phyloP scores from a whole-genome alignment of 1,140 invertebrate species.

The Sarcophaga peregrina region DNA sequence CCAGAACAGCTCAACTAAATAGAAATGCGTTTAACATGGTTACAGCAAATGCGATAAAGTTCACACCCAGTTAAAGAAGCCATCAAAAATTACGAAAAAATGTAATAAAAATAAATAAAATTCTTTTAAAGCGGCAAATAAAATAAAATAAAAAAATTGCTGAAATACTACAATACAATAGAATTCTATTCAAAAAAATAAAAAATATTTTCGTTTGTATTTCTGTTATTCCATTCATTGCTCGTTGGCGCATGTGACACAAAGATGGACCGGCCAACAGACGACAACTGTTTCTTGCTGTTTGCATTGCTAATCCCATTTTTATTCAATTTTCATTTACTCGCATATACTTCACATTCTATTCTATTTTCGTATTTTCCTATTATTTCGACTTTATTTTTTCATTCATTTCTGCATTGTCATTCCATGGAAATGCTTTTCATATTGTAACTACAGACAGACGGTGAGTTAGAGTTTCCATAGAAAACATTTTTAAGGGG shows the following conservation, averaged over 20 bases:
- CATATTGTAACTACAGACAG: no score
- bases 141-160: no score
- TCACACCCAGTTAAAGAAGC: slow-evolving; percentile 10
- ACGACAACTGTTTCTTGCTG: neutral
- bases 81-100: neutral
- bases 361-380: no score
- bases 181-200: neutral
- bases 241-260: neutral
- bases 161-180: no score
- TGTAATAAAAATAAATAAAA: neutral
- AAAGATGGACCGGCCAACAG: neutral
- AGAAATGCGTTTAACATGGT: slow-evolving; percentile 9
- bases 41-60: neutral
- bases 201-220: neutral
- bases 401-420: neutral
- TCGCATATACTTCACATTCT: no score
- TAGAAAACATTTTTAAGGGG: no score
- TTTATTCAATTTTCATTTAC: neutral
- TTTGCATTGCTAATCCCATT: slow-evolving; percentile 10
- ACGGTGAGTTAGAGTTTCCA: no score
- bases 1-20: no score
- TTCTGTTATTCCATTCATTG: neutral
- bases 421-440: neutral
- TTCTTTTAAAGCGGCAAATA: no score
- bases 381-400: no score